Evolutionary conservation across 92 coral and sea anemone species (phyloP), one percentile per base, ranked within the genome.

Genomic region (Blastomussa wellsi): DNA sequence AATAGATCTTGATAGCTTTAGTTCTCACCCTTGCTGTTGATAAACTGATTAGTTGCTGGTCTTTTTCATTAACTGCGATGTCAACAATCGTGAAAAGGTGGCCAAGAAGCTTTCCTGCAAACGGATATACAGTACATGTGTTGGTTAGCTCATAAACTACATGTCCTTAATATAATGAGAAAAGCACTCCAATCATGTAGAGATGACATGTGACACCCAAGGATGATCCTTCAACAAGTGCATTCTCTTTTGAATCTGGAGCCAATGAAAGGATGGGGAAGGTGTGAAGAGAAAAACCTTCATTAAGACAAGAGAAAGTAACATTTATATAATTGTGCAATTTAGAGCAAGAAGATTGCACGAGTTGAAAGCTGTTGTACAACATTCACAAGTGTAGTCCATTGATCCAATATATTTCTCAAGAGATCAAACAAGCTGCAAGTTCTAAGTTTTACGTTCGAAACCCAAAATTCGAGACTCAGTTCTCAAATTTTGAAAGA

Each of bases 31-130:
- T 82, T 35, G 99, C 99, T 81, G 99, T 96, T 8, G 99, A 96
- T 22, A 96, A 84, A 55, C 99, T 96, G 75, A 96, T 93, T 38
- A 96, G 86, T 75, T 96, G 99, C 76, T 96, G 99, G 77, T 96
- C 99, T 77, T 94, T 96, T 79, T 96, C 99, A 69, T 96, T 96
- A 20, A 96, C 99, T 28, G 97, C 91, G 67, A 96, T 77, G 86
- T 96, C 98, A 7, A 95, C 94, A 69, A 96, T 94, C 22, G 99
- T 96, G 84, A 96, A 96, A 12, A 96, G 92, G 74, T 96, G 99
- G 11, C 99, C 99, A 29, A 96, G 87, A 3, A 96, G 84, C 72
- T 96, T 96, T 60, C 99, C 99, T 96, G 89, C 32, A 80, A 48
- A 15, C 5, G 36, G 32, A 62, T 24, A 86, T 85, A 13, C 11